These are phyloP conservation scores for Calliopsis andreniformis DNA, from an alignment of 1,140 invertebrate genomes.

Conservation along the genomic window DNA sequence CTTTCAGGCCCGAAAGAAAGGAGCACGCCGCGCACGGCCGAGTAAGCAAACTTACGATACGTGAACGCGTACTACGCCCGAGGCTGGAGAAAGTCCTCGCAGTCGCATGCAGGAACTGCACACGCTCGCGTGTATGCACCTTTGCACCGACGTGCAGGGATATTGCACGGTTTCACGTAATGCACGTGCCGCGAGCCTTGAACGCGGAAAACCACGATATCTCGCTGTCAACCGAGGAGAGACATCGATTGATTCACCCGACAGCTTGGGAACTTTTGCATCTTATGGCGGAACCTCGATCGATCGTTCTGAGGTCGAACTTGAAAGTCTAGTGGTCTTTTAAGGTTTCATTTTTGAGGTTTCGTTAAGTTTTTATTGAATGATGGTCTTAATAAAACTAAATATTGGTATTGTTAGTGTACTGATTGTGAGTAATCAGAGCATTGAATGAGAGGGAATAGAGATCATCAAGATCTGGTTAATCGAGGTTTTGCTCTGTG, in stretches of 20 bases:
- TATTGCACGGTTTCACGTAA: conserved; percentile 61
- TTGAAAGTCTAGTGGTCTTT: no score
- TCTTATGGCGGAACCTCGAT: no score
- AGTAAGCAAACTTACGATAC: conserved; percentile 38
- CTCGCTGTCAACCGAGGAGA: conserved; percentile 3
- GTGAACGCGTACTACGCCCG: conserved; percentile 20
- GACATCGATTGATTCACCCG: conserved; percentile 2
- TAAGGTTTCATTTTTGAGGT: no score
- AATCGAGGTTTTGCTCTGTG: no score
- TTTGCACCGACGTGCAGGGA: conserved; percentile 36
- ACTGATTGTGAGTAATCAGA: no score
- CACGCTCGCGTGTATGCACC: conserved; percentile 29
- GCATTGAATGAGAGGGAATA: no score
- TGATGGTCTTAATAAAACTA: no score
- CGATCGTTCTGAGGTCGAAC: no score
- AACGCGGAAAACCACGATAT: conserved; percentile 15
- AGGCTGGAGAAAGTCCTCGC: conserved; percentile 59
- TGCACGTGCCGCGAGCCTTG: conserved; percentile 42
- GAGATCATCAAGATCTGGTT: no score
- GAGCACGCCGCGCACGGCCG: neutral
- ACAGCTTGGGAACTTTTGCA: no score
- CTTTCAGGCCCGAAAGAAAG: conserved; percentile 12
- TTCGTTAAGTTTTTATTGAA: no score
- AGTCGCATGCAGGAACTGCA: conserved; percentile 46
- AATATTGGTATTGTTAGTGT: no score